Conservation (phyloP, 2,888 invertebrate genomes). For the Caenorhabditis zanzibari region DNA sequence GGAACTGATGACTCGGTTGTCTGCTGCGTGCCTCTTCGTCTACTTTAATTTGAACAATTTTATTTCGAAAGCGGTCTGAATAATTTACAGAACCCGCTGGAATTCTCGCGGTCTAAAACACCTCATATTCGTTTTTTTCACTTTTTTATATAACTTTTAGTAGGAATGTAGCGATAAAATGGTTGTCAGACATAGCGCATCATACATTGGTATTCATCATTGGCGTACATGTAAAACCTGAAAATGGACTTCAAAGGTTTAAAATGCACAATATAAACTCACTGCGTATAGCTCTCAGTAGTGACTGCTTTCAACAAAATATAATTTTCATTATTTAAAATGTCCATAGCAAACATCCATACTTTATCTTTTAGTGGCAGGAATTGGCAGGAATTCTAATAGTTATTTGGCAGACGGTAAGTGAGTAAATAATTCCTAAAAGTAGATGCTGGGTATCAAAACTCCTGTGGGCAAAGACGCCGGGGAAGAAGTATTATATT, state of each 20-base stretch:
- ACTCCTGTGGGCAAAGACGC: no score
- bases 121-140: background rate
- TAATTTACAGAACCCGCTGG: background rate
- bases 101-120: no score
- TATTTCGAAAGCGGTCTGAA: constrained; percentile 48
- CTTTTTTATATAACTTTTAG: background rate
- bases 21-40: constrained; percentile 92
- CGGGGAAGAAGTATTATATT: no score
- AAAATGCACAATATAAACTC: background rate
- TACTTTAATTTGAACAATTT: constrained; percentile 85
- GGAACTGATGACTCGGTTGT: constrained; percentile 91
- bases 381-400: constrained; percentile 4
- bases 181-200: constrained; percentile 34
- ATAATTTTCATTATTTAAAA: constrained; percentile 30
- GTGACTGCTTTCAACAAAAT: constrained; percentile 2
- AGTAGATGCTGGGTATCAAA: no score
- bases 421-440: constrained; percentile 14
- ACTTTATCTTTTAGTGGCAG: background rate
- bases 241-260: no score
- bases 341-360: constrained; percentile 11
- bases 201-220: constrained; percentile 33
- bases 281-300: constrained; percentile 18
- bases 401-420: constrained; percentile 31
- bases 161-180: background rate
- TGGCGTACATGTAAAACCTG: constrained; percentile 42